Evolutionary conservation across 2,797 vertebrate genomes (phyloP), one percentile per base, ranked within the genome.

Genomic region (Chaunax sp.): DNA sequence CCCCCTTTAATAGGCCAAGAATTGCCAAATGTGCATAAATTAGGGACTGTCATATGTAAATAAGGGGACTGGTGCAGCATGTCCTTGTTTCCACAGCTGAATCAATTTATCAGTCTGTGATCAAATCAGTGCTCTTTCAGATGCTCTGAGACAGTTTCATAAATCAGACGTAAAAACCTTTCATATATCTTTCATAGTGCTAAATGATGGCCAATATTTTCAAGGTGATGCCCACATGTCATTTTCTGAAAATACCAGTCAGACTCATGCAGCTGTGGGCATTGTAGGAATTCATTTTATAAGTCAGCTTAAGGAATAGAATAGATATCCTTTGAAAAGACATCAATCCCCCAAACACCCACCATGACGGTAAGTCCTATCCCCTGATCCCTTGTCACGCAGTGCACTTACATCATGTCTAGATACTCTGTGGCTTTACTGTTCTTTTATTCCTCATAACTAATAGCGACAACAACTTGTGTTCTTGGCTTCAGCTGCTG

Each of bases 401-500:
- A 45, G 75, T 62, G 72, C 67, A 69, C 72, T 87, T 70, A 77
- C 67, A 76, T 83, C 70, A 78, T 71, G 70, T 81, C 81, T 69
- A 65, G 77, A 86, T 81, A 86, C 82, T 72, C 58, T 61, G 49
- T 61, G 50, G 72, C 78, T 91, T 92, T 86, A 71, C 74, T 70
- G 50, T 81, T 75, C 57, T 30, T 79, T 69, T 75, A 68, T 84
- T 93, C 88, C 78, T 81, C 74, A 85, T 76, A 78, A 81, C 87
- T 93, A 93, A 93, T 93, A 93, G 91, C 91, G 83, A 80, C 82
- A 85, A 90, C 83, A 82, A 60, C 81, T 87, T 69, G 28, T 63
- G 79, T 87, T 82, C 71, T 82, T 78, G 52, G 66, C 69, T 77
- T 58, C 64, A 25, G 30, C 69, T 71, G 77, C 81, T 78, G 82